These are phyloP conservation scores for Thrips palmi DNA, from an alignment of 1,140 invertebrate genomes.

Conservation along the genomic window DNA sequence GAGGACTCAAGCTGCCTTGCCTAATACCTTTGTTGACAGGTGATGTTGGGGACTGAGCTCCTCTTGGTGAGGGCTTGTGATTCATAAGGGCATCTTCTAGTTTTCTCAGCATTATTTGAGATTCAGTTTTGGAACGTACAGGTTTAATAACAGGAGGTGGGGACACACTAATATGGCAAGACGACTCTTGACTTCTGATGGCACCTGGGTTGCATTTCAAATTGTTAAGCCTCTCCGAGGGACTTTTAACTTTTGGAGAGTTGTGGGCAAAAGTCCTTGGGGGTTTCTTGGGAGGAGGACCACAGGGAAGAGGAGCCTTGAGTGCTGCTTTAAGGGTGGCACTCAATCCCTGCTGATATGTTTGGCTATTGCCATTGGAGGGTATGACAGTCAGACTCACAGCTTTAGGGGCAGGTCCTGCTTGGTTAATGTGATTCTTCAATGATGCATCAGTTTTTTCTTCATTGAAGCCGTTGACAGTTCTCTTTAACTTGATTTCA, in stretches of 20 bases:
- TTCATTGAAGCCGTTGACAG: no score
- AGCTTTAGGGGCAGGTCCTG: no score
- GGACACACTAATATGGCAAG: slow-evolving; percentile 3
- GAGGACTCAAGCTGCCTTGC: slow-evolving; percentile 5
- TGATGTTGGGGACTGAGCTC: slow-evolving; percentile 3
- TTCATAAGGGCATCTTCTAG: slow-evolving; percentile 12
- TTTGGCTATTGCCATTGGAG: no score
- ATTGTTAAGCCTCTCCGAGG: background rate
- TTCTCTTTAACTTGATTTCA: no score
- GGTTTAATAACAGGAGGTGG: no score
- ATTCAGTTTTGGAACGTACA: slow-evolving; percentile 16
- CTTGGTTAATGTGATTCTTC: no score
- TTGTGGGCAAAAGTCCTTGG: slow-evolving; percentile 41
- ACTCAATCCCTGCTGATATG: no score
- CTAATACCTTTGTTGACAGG: slow-evolving; percentile 3
- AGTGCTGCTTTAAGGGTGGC: slow-evolving; percentile 37
- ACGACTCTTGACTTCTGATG: background rate
- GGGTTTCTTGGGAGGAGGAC: slow-evolving; percentile 50
- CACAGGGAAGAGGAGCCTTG: slow-evolving; percentile 37
- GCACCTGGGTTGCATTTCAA: background rate
- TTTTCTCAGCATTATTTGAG: slow-evolving; percentile 17
- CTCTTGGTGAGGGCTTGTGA: slow-evolving; percentile 3
- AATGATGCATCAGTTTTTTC: no score
- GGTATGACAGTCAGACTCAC: no score
- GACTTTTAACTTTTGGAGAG: slow-evolving; percentile 11